Conservation (phyloP, 2,888 invertebrate genomes). For the Athetis lepigone region DNA sequence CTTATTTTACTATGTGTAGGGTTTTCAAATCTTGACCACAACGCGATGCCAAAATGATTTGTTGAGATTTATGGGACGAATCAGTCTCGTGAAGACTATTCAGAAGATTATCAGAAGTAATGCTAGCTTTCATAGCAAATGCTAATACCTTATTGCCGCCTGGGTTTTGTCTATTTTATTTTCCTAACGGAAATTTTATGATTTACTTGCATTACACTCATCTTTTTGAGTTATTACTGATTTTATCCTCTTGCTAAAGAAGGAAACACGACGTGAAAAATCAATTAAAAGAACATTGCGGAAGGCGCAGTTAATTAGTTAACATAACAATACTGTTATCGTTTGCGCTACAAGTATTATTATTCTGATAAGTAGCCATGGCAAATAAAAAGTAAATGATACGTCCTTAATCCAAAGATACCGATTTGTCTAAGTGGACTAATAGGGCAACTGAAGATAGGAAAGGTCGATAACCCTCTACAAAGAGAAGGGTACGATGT, state of each 20-base stretch:
- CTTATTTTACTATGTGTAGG: background rate
- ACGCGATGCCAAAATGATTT: background rate
- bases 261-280: constrained; percentile 28
- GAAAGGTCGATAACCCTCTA: constrained; percentile 77
- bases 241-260: constrained; percentile 25
- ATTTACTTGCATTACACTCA: constrained; percentile 2
- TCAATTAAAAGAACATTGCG: constrained; percentile 25
- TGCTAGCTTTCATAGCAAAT: background rate
- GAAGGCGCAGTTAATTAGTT: constrained; percentile 13
- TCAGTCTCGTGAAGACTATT: background rate
- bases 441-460: constrained; percentile 80
- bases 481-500: constrained; percentile 75
- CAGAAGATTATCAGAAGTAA: background rate
- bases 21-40: background rate
- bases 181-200: background rate
- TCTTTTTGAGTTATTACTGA: constrained; percentile 17
- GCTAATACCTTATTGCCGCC: background rate
- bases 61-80: background rate
- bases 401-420: constrained; percentile 55
- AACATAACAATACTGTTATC: constrained; percentile 29
- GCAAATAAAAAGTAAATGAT: constrained; percentile 33
- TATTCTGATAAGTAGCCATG: background rate
- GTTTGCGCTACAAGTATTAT: constrained; percentile 3
- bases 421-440: constrained; percentile 69
- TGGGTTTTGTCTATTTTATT: background rate